Evolutionary conservation across 2,888 invertebrate species (phyloP), one percentile per base, ranked within the genome.

Genomic region (Heliconius aoede): DNA sequence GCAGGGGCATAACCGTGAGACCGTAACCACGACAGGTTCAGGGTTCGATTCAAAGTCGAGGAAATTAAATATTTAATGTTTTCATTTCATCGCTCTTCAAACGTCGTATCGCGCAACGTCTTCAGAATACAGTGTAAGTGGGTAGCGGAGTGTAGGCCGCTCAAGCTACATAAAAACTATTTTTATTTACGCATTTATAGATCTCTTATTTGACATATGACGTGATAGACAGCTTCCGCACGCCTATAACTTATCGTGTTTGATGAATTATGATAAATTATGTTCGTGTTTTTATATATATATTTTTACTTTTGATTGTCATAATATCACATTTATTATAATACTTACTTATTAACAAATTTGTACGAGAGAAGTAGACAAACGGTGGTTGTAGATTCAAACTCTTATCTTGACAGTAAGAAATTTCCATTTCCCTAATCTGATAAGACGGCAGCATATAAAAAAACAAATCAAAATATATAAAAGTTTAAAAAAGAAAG

Each of bases 151-250:
- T n/a, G n/a, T n/a, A n/a, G n/a, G n/a, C n/a, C n/a, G n/a, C n/a
- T n/a, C n/a, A n/a, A n/a, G n/a, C n/a, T n/a, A n/a, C n/a, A n/a
- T n/a, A n/a, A n/a, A 11, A 8, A 30, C 5, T 32, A n/a, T 30
- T 9, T 3, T 18, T 62, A 30, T 15, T 9, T 5, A 62, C 32
- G 3, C n/a, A 62, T 62, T 62, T 30, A 64, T 21, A 32, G 64
- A 32, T 46, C 21, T 3, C 32, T 30, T 64, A 32, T 64, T 2
- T 21, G 32, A 32, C 11, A 30, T 64, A 21, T 32, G 15, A 46
- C 26, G 4, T 46, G n/a, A 67, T 40, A 67, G 30, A 64, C 8
- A 67, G n/a, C 67, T 67, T 26, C 24, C 67, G 64, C 30, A 18
- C 30, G 21, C 18, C 11, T 11, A 36, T 21, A 36, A 26, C 3